phyloP scores from a whole-genome alignment of 2,113 vertebrate species.

The Emydura subglobosa region DNA sequence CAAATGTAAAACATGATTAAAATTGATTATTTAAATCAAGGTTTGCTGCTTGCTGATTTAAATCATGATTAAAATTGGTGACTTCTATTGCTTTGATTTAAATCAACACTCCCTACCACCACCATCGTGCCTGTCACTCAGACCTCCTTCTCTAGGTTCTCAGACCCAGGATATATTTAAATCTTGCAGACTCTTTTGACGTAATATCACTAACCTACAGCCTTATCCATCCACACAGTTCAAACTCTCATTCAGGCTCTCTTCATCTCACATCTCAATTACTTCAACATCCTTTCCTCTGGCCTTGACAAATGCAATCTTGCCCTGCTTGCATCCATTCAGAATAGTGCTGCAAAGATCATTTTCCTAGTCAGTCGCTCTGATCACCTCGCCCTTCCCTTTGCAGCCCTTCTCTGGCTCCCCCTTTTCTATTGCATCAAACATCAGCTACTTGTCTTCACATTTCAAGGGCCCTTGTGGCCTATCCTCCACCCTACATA shows the following conservation, averaged over 20 bases:
- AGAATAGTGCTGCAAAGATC: background rate
- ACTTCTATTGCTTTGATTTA: background rate
- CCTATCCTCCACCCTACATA: background rate
- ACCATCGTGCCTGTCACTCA: background rate
- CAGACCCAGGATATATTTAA: background rate
- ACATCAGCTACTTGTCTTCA: background rate
- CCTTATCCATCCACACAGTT: background rate
- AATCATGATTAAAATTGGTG: background rate
- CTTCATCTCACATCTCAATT: background rate
- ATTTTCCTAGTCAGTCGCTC: background rate
- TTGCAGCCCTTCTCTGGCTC: background rate
- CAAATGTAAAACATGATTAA: background rate
- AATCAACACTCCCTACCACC: background rate
- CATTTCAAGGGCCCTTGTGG: background rate
- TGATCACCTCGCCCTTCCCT: background rate
- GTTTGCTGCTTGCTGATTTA: no score
- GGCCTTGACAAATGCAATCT: background rate
- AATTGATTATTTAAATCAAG: background rate
- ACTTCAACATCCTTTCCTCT: background rate
- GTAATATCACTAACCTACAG: background rate
- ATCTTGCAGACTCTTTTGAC: background rate
- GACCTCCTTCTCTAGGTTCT: background rate
- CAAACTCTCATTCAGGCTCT: background rate
- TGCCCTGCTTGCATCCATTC: background rate
- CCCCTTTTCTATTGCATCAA: background rate